Percentiles rank a stretch among this genome's conserved stretches.
Conservation (phyloP, 2,888 invertebrate species). For the Sipunculus nudus region DNA sequence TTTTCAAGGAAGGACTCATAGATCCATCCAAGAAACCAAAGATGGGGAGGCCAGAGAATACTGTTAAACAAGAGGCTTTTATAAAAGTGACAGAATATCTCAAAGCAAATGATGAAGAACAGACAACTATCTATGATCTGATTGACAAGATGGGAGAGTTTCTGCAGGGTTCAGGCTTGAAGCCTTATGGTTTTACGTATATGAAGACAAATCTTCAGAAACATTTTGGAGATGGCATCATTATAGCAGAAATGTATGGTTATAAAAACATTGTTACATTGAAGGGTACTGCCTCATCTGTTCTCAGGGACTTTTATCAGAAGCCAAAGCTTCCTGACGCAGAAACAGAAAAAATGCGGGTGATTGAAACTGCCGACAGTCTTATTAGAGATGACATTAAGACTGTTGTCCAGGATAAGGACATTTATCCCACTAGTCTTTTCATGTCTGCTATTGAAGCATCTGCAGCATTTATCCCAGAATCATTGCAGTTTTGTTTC, state of each 20-base stretch:
- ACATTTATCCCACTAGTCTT: constrained; percentile 28
- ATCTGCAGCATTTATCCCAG: constrained; percentile 22
- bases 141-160: constrained; percentile 2
- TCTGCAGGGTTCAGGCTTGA: background rate
- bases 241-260: constrained; percentile 34
- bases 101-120: constrained; percentile 19
- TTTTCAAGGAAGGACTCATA: background rate
- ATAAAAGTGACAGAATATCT: constrained; percentile 1
- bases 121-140: constrained; percentile 5
- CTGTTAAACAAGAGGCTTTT: constrained; percentile 4
- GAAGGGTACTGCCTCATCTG: constrained; percentile 24
- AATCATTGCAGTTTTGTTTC: constrained; percentile 22
- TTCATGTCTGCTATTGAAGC: constrained; percentile 18
- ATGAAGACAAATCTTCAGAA: constrained; percentile 36
- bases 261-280: constrained; percentile 37
- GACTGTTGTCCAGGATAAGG: constrained; percentile 11
- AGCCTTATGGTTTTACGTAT: constrained; percentile 16
- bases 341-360: constrained; percentile 23
- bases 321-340: constrained; percentile 15
- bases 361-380: constrained; percentile 41
- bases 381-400: constrained; percentile 43
- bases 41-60: background rate
- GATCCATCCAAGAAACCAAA: too few species aligned
- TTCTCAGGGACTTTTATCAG: constrained; percentile 25
- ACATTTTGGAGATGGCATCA: constrained; percentile 36